A percentile compares a stretch with the other conserved stretches of the same genome.
Evolutionary conservation across 2,797 vertebrate genomes (phyloP).

Genomic region (Poliocrania exsul): DNA sequence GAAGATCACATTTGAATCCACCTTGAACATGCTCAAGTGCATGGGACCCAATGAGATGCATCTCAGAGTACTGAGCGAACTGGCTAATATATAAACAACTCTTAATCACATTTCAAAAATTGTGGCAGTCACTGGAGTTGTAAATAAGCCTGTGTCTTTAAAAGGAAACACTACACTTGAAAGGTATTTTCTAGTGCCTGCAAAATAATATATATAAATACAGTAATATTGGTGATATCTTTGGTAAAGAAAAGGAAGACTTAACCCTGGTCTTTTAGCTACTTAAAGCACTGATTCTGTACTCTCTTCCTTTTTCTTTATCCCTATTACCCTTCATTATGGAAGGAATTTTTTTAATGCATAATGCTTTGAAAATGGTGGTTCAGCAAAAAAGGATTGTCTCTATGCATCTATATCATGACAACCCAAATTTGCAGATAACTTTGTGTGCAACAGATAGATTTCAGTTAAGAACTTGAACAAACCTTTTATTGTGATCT

Average conservation of each 20-base stretch:
- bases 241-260: not conserved
- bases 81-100: not conserved
- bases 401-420: not conserved
- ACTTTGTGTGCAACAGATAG: not conserved
- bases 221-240: not conserved
- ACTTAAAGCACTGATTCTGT: not conserved
- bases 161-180: not conserved
- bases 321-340: not conserved
- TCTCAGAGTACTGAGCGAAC: not conserved
- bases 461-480: not conserved
- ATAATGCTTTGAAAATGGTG: not conserved
- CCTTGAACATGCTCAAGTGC: rapidly evolving
- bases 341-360: not conserved
- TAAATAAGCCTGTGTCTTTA: not conserved
- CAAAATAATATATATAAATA: not conserved
- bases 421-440: not conserved
- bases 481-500: not conserved
- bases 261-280: not conserved
- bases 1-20: not conserved
- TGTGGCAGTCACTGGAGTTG: not conserved
- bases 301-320: not conserved
- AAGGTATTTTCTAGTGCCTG: not conserved
- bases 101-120: not conserved
- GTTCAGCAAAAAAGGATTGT: not conserved
- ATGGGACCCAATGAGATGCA: not conserved